These are phyloP conservation scores for Heliconius hortense DNA, from an alignment of 2,888 invertebrate species.

Conservation along the genomic window DNA sequence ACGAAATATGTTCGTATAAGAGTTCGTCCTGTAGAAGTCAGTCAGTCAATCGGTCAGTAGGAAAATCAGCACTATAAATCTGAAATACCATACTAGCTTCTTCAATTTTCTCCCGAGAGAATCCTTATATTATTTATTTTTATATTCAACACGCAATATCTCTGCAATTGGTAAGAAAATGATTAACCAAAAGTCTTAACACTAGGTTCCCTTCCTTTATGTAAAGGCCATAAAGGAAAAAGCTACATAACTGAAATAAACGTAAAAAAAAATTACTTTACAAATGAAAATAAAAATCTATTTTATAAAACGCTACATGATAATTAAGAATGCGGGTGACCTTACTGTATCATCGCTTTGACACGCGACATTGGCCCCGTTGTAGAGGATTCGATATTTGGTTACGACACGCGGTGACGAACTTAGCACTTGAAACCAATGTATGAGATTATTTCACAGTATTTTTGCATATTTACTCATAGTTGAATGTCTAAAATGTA, in stretches of 20 bases:
- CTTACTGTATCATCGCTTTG: slow-evolving; percentile 49
- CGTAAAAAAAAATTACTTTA: neutral
- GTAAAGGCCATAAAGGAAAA: neutral
- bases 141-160: too few relatives aligned
- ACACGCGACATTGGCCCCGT: slow-evolving; percentile 69
- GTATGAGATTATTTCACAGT: slow-evolving; percentile 18
- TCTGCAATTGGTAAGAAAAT: neutral
- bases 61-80: neutral
- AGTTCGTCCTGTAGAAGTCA: too few relatives aligned
- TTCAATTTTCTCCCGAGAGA: too few relatives aligned
- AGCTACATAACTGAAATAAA: neutral
- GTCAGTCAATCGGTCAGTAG: neutral
- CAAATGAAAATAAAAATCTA: neutral
- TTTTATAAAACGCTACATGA: slow-evolving; percentile 5
- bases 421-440: slow-evolving; percentile 33
- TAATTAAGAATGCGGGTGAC: slow-evolving; percentile 44
- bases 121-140: too few relatives aligned
- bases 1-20: neutral
- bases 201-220: neutral
- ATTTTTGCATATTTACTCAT: slow-evolving; percentile 12
- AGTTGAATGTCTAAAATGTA: neutral
- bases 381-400: slow-evolving; percentile 65
- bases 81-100: too few relatives aligned
- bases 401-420: slow-evolving; percentile 68
- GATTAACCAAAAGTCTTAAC: neutral